Evolutionary conservation across 2,797 vertebrate species (phyloP).

Genomic region (Ara ararauna): DNA sequence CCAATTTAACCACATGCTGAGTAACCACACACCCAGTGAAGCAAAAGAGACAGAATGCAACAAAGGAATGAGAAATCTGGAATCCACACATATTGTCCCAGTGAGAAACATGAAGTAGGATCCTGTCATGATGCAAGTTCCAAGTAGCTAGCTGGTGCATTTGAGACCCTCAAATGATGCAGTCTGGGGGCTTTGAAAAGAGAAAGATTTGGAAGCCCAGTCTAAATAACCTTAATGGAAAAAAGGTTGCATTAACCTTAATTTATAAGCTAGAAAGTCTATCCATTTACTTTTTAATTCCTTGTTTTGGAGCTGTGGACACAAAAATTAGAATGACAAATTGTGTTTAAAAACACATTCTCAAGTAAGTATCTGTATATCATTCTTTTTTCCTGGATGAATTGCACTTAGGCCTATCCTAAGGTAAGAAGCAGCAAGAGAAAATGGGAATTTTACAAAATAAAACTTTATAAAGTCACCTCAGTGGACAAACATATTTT

Average conservation of each 20-base stretch:
- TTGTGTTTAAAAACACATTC: neutral
- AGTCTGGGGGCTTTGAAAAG: neutral
- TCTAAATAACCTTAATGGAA: neutral
- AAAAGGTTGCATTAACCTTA: neutral
- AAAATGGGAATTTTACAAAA: neutral
- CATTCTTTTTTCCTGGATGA: neutral
- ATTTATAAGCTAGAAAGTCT: neutral
- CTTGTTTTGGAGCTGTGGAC: neutral
- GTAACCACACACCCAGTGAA: neutral
- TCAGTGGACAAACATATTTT: neutral
- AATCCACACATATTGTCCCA: accelerated
- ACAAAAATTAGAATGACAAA: neutral
- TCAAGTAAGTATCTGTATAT: neutral
- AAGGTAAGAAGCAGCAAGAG: neutral
- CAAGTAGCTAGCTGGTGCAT: neutral
- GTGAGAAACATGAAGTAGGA: neutral
- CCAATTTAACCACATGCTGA: neutral
- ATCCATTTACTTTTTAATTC: neutral
- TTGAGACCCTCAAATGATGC: neutral
- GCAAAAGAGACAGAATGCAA: neutral
- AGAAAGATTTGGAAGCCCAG: neutral
- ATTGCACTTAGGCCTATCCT: neutral
- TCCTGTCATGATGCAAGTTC: neutral
- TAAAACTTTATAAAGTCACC: neutral
- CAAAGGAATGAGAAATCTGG: neutral